These are phyloP conservation scores for Eulemur rufifrons DNA, from an alignment of 2,113 vertebrate species.

Conservation along the genomic window DNA sequence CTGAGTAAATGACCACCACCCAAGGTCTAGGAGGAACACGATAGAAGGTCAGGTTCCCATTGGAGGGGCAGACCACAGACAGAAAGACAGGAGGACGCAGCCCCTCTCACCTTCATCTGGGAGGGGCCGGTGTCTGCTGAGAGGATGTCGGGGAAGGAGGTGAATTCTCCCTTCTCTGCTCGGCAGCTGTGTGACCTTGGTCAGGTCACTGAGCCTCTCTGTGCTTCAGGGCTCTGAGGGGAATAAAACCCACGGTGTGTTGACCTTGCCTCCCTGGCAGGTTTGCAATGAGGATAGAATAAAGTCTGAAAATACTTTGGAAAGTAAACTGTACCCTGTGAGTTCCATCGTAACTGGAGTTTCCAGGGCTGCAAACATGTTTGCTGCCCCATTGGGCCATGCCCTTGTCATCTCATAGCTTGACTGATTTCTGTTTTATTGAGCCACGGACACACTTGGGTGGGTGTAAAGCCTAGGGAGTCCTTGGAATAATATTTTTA, in stretches of 20 bases:
- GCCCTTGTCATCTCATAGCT: not conserved
- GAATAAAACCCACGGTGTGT: not conserved
- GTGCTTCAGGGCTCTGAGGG: not conserved
- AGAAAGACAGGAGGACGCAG: not conserved
- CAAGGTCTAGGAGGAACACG: accelerated
- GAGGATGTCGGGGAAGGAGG: accelerated
- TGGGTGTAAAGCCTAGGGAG: accelerated
- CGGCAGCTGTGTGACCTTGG: not conserved
- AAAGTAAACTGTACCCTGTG: not conserved
- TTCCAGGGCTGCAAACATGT: not conserved
- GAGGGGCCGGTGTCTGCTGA: not conserved
- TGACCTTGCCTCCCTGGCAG: not conserved
- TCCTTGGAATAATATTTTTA: not conserved
- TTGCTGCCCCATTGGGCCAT: accelerated
- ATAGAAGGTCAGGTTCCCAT: not conserved
- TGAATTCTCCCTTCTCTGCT: accelerated
- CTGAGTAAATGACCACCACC: accelerated
- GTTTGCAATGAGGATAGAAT: not conserved
- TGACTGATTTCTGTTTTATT: not conserved
- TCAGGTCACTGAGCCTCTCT: not conserved
- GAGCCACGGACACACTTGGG: not conserved
- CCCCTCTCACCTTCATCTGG: not conserved
- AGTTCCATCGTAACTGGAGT: not conserved
- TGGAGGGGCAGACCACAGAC: not conserved
- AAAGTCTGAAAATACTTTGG: not conserved